A percentile compares a stretch with the other conserved stretches of the same genome.
Conservation (phyloP, 2,797 vertebrate genomes). For the Oreonectes daqikongensis region DNA sequence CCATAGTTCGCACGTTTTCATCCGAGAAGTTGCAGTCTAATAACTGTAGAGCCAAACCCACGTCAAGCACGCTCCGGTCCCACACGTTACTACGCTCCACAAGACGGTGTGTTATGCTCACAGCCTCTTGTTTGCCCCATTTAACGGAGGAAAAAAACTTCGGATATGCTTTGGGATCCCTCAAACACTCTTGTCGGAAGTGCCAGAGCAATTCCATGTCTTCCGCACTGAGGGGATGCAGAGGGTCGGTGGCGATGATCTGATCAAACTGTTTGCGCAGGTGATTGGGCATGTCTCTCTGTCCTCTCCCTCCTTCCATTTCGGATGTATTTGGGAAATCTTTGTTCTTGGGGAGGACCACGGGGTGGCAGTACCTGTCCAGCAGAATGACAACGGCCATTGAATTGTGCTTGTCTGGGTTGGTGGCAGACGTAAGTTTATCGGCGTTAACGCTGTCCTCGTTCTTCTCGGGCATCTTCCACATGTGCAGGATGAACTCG, state of each 20-base stretch:
- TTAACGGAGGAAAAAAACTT: constrained; percentile 94
- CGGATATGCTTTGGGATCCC: constrained; percentile 92
- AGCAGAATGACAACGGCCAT: constrained; percentile 93
- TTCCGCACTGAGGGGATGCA: constrained; percentile 93
- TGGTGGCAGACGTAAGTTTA: constrained; percentile 97
- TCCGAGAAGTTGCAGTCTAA: constrained; percentile 97
- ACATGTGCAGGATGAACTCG: constrained; percentile 97
- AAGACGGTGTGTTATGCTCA: constrained; percentile 87
- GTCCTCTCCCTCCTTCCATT: constrained; percentile 80
- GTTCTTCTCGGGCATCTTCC: constrained; percentile 93
- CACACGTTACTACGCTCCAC: constrained; percentile 87
- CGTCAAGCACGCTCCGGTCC: constrained; percentile 91
- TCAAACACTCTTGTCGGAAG: constrained; percentile 92
- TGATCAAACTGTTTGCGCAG: constrained; percentile 93
- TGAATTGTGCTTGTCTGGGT: constrained; percentile 92
- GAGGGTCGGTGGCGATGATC: constrained; percentile 90
- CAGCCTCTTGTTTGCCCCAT: constrained; percentile 94
- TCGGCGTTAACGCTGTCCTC: constrained; percentile 96
- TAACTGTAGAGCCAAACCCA: constrained; percentile 95
- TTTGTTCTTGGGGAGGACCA: constrained; percentile 91
- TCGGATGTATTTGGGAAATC: constrained; percentile 69
- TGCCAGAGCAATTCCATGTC: constrained; percentile 99
- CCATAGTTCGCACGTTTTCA: constrained; percentile 92
- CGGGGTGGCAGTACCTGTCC: constrained; percentile 95
- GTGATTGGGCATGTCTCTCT: constrained; percentile 96